A percentile compares a stretch with the other conserved stretches of the same genome.
Evolutionary conservation across 64 coral and sea anemone genomes (phyloP).

Genomic region (Catalaphyllia jardinei): DNA sequence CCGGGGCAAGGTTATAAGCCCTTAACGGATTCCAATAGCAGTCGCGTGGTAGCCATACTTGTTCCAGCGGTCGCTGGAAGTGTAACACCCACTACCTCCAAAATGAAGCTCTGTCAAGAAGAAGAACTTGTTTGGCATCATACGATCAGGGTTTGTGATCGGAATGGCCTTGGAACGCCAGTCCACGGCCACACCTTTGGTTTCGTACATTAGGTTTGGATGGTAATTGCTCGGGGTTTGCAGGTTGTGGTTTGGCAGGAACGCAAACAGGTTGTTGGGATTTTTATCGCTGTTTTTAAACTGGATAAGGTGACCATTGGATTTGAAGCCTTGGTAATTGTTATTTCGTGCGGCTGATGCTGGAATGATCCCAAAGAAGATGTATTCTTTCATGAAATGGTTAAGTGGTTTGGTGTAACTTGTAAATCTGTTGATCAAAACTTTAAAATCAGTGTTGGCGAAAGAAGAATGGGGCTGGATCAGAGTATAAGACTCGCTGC

Average conservation of each 20-base stretch:
- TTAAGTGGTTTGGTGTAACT: constrained; percentile 44
- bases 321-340: constrained; percentile 37
- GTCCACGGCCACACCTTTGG: constrained; percentile 30
- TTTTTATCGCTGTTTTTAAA: constrained; percentile 61
- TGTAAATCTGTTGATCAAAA: constrained; percentile 20
- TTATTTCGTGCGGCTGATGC: background rate
- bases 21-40: constrained; percentile 65
- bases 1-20: background rate
- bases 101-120: constrained; percentile 73
- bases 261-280: constrained; percentile 65
- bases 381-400: constrained; percentile 29
- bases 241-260: constrained; percentile 60
- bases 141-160: constrained; percentile 5
- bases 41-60: constrained; percentile 20
- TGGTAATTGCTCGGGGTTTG: background rate
- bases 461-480: constrained; percentile 11
- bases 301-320: constrained; percentile 18
- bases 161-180: constrained; percentile 41
- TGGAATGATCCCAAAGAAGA: constrained; percentile 61
- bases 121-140: constrained; percentile 41
- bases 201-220: background rate
- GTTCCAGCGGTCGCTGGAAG: constrained; percentile 54
- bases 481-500: constrained; percentile 47
- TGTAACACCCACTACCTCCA: constrained; percentile 66
- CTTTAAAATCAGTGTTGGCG: background rate